Evolutionary conservation across 2,113 vertebrate species (phyloP).

Genomic region (Hyaena hyaena): DNA sequence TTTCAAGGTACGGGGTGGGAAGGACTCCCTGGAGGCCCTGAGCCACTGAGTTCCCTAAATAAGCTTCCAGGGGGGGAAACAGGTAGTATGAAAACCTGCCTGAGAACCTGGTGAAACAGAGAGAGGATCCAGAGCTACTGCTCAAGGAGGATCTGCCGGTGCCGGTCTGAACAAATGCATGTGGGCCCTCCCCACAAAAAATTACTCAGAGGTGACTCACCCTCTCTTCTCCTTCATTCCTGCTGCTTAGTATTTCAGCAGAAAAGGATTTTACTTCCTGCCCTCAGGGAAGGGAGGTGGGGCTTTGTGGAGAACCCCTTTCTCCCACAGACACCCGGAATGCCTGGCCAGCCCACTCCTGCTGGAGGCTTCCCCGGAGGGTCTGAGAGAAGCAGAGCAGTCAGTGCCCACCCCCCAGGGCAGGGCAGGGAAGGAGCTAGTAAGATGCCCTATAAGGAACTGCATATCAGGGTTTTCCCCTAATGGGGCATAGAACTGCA

Average conservation of each 20-base stretch:
- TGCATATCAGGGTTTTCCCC: not conserved
- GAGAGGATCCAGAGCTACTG: accelerated
- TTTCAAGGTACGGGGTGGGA: not conserved
- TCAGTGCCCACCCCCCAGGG: not conserved
- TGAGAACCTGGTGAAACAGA: not conserved
- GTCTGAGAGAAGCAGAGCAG: not conserved
- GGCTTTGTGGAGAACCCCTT: not conserved
- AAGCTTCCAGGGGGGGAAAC: not conserved
- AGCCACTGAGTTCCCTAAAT: not conserved
- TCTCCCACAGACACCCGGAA: not conserved
- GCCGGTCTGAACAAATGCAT: not conserved
- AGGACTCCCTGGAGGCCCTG: not conserved
- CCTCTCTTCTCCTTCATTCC: not conserved
- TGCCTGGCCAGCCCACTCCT: not conserved
- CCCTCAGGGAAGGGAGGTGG: not conserved
- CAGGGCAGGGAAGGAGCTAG: not conserved
- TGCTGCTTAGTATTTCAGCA: not conserved
- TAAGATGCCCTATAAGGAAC: accelerated
- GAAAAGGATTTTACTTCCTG: not conserved
- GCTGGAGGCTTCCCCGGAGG: accelerated
- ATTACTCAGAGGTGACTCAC: not conserved
- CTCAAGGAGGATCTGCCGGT: not conserved
- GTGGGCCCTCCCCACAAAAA: not conserved
- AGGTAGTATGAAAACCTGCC: not conserved
- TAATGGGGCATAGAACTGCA: accelerated